Evolutionary conservation across 2,888 invertebrate species (phyloP).

Genomic region (Heliconius cydno): DNA sequence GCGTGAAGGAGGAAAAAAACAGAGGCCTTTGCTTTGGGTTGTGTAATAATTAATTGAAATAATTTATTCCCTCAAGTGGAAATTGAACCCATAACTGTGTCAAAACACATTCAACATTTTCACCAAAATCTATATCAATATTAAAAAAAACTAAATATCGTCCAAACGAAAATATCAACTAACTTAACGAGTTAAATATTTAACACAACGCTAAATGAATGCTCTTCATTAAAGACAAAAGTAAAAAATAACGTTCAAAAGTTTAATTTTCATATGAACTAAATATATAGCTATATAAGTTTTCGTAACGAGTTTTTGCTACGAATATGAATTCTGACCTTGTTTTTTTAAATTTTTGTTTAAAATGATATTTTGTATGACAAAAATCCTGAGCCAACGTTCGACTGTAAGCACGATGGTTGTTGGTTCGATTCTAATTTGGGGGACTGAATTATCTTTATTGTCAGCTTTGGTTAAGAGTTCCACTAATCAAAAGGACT

Average conservation of each 20-base stretch:
- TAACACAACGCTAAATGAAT: background rate
- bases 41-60: too few species aligned
- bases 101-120: too few species aligned
- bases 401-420: background rate
- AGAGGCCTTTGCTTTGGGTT: too few species aligned
- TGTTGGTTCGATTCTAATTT: background rate
- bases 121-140: too few species aligned
- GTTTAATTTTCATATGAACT: slow-evolving; percentile 1
- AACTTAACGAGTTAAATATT: background rate
- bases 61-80: too few species aligned
- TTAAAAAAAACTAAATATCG: too few species aligned
- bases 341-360: background rate
- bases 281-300: background rate
- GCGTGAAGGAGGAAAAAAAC: too few species aligned
- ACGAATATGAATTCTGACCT: slow-evolving; percentile 11
- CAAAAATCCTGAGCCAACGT: background rate
- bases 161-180: background rate
- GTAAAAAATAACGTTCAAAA: slow-evolving; percentile 8
- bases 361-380: background rate
- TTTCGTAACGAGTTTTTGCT: slow-evolving; percentile 18
- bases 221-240: slow-evolving; percentile 10
- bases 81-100: too few species aligned
- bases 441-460: background rate
- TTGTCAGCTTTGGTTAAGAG: too few species aligned
- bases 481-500: too few species aligned